Percentiles rank a stretch among this genome's conserved stretches.
phyloP scores from a whole-genome alignment of 2,113 vertebrate species.

The Meleagris gallopavo region DNA sequence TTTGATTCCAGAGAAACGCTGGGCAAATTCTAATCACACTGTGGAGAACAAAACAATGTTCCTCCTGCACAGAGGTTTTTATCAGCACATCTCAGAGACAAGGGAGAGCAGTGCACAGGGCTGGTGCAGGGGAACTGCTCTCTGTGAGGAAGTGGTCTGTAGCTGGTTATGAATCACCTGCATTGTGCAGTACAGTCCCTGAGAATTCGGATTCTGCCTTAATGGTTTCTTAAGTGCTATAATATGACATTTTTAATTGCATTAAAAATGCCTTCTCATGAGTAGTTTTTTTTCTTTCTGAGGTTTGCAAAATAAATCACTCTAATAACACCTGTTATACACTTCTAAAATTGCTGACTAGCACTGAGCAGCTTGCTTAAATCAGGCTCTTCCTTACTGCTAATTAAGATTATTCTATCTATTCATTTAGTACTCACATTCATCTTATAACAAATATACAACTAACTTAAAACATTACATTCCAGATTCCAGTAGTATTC shows the following conservation, averaged over 20 bases:
- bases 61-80: not conserved
- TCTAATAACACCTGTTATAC: not conserved
- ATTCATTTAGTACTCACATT: not conserved
- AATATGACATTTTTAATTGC: not conserved
- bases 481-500: not conserved
- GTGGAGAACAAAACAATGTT: not conserved
- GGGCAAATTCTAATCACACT: not conserved
- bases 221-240: not conserved
- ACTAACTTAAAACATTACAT: not conserved
- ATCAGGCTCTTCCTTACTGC: not conserved
- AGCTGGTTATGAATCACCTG: not conserved
- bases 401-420: not conserved
- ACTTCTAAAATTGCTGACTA: not conserved
- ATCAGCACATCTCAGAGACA: constrained; percentile 7
- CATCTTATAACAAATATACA: not conserved
- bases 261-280: not conserved
- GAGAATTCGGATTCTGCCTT: not conserved
- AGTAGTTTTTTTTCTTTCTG: not conserved
- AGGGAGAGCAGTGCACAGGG: not conserved
- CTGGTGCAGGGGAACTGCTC: not conserved
- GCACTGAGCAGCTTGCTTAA: not conserved
- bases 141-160: not conserved
- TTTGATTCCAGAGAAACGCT: not conserved
- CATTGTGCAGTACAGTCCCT: not conserved
- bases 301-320: not conserved